A percentile compares a stretch with the other conserved stretches of the same genome.
phyloP scores from a whole-genome alignment of 2,888 invertebrate species.

The Ormia ochracea region DNA sequence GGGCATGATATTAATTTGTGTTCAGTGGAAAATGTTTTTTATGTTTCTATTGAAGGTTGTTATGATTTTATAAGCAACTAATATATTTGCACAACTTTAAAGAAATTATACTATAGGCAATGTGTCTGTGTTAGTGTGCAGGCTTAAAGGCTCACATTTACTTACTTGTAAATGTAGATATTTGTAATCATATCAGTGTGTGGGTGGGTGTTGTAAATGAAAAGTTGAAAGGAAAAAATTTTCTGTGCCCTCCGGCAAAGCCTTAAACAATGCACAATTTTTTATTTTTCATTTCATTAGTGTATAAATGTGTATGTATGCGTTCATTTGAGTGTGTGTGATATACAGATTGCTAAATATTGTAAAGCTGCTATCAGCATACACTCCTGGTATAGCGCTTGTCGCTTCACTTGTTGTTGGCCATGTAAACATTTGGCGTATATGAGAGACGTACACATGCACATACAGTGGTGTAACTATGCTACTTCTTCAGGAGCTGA shows the following conservation, averaged over 20 bases:
- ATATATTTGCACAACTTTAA: slow-evolving; percentile 23
- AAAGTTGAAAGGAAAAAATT: slow-evolving; percentile 2
- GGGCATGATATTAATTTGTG: too few species aligned
- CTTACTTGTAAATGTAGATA: not conserved
- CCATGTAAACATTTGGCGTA: slow-evolving; percentile 14
- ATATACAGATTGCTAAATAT: slow-evolving; percentile 5
- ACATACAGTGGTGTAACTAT: slow-evolving; percentile 13
- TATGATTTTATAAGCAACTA: slow-evolving; percentile 43
- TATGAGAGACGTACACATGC: not conserved
- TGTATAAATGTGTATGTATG: not conserved
- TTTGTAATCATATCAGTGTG: not conserved
- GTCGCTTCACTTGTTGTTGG: slow-evolving; percentile 5
- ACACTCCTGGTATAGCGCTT: not conserved
- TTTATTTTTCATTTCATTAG: slow-evolving; percentile 12
- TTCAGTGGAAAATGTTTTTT: too few species aligned
- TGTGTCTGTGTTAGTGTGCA: not conserved
- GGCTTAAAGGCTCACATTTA: not conserved
- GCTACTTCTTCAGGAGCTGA: slow-evolving; percentile 35
- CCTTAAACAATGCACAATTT: slow-evolving; percentile 51
- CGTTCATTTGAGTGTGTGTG: not conserved
- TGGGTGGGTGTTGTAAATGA: not conserved
- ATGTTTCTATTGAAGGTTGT: slow-evolving; percentile 33
- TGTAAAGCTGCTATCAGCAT: slow-evolving; percentile 14
- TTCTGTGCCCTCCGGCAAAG: slow-evolving; percentile 33
- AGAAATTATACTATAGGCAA: not conserved